These are phyloP conservation scores for Criorhina ranunculi DNA, from an alignment of 2,888 invertebrate species.

Conservation along the genomic window DNA sequence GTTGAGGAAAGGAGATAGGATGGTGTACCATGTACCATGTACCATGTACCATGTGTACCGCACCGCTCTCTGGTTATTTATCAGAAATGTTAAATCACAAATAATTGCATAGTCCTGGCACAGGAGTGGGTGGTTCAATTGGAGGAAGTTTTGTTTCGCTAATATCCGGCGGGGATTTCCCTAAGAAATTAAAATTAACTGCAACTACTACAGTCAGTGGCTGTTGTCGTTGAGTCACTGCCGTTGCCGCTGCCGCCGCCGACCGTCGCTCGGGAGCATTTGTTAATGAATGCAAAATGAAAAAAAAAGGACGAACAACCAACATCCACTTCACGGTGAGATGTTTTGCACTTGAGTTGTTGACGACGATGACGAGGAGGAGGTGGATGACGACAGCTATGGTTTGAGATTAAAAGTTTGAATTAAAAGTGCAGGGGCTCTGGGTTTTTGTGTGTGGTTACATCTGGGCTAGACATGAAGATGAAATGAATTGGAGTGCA, in stretches of 20 bases:
- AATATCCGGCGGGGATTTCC: constrained; percentile 72
- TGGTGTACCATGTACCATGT: not conserved
- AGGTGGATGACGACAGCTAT: constrained; percentile 3
- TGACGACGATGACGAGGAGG: constrained; percentile 32
- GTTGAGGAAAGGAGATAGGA: constrained; percentile 12
- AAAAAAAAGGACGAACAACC: constrained; percentile 16
- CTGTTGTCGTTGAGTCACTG: too few species aligned
- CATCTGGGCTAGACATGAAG: constrained; percentile 20
- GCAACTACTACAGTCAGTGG: constrained; percentile 47
- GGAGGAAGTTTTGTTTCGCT: constrained; percentile 65
- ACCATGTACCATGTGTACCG: not conserved
- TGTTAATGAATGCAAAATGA: constrained; percentile 67
- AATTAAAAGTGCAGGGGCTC: constrained; percentile 52
- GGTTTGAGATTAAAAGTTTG: constrained; percentile 57
- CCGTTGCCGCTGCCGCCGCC: not conserved
- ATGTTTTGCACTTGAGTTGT: constrained; percentile 72
- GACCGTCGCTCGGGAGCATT: constrained; percentile 35
- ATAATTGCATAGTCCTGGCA: constrained; percentile 51
- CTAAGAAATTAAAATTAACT: constrained; percentile 75
- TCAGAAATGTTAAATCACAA: constrained; percentile 73
- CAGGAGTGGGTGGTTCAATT: not conserved
- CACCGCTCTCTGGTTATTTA: constrained; percentile 57
- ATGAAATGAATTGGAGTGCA: constrained; percentile 2
- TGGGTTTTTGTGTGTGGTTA: constrained; percentile 5
- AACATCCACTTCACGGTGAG: constrained; percentile 51